These are phyloP conservation scores for Danaus plexippus DNA, from an alignment of 1,140 invertebrate genomes.

Conservation along the genomic window DNA sequence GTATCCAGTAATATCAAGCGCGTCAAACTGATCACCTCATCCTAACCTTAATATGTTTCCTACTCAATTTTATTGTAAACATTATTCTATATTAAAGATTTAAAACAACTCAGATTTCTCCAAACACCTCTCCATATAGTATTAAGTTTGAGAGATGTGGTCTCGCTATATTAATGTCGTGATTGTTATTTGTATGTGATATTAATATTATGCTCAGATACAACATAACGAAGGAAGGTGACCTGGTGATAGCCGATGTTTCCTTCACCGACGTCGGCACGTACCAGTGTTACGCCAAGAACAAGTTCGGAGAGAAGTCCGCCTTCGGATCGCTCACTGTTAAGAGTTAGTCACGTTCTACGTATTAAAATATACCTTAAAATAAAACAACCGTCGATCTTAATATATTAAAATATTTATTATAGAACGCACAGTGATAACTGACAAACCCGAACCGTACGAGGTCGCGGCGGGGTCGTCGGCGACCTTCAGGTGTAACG, in stretches of 20 bases:
- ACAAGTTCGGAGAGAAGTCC: slow-evolving; percentile 89
- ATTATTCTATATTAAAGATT: too few species aligned
- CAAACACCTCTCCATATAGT: not conserved
- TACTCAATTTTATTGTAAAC: too few species aligned
- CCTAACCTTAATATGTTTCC: too few species aligned
- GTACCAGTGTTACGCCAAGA: slow-evolving; percentile 93
- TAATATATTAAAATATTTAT: not conserved
- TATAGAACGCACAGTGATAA: slow-evolving; percentile 85
- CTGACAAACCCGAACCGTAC: slow-evolving; percentile 89
- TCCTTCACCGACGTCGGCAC: slow-evolving; percentile 88
- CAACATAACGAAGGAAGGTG: slow-evolving; percentile 76
- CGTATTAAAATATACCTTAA: not conserved
- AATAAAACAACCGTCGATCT: not conserved
- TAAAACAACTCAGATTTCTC: too few species aligned
- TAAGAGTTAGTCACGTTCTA: slow-evolving; percentile 76
- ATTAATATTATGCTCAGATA: slow-evolving; percentile 31
- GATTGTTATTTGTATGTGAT: too few species aligned
- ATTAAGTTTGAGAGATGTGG: not conserved
- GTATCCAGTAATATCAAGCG: too few species aligned
- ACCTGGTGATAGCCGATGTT: slow-evolving; percentile 88
- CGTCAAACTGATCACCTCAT: too few species aligned
- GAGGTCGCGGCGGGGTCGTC: slow-evolving; percentile 90
- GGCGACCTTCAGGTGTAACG: slow-evolving; percentile 95
- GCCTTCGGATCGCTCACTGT: slow-evolving; percentile 85
- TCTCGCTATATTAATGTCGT: not conserved